phyloP scores from a whole-genome alignment of 2,797 vertebrate genomes.

The Hydrolagus colliei region DNA sequence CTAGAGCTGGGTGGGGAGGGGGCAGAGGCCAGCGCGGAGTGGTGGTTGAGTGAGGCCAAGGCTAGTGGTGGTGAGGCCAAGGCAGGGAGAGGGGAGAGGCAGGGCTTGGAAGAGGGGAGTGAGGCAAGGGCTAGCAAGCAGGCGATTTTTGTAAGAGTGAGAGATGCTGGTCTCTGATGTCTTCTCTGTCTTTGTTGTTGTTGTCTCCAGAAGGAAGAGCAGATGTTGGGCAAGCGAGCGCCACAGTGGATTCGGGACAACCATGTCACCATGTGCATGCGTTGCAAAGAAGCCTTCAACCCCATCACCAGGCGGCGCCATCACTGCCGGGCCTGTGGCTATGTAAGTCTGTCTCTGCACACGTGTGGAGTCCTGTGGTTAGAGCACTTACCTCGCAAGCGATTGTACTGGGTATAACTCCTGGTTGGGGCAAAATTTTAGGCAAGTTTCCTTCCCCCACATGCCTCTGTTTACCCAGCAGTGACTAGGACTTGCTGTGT shows the following conservation, averaged over 20 bases:
- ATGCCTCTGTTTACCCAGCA: too few species aligned
- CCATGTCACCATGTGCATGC: constrained; percentile 80
- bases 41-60: background rate
- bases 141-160: too few species aligned
- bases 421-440: too few species aligned
- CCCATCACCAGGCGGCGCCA: constrained; percentile 71
- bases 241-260: constrained; percentile 83
- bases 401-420: too few species aligned
- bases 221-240: constrained; percentile 71
- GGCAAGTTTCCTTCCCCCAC: too few species aligned
- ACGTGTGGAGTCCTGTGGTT: too few species aligned
- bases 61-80: background rate
- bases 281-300: constrained; percentile 74
- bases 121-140: too few species aligned
- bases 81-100: background rate
- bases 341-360: constrained; percentile 52
- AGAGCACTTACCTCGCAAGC: too few species aligned
- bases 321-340: constrained; percentile 83
- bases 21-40: background rate
- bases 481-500: too few species aligned
- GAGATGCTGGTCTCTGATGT: background rate
- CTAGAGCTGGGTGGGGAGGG: background rate
- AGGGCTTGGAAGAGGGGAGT: background rate
- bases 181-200: background rate
- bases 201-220: constrained; percentile 43